Evolutionary conservation across 1,140 invertebrate genomes (phyloP).

Genomic region (Ganaspis sp.): DNA sequence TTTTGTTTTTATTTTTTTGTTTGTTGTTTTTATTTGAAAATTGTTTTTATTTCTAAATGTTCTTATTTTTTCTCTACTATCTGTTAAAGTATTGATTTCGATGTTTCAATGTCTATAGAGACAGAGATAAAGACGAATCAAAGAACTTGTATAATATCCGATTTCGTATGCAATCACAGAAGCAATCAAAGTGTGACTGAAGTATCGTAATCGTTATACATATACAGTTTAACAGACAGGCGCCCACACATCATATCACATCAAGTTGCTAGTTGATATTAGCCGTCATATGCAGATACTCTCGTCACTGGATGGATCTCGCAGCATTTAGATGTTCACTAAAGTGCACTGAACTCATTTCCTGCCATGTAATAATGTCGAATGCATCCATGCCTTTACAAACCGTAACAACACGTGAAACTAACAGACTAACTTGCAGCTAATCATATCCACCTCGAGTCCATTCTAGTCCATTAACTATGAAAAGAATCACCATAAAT

Average conservation of each 20-base stretch:
- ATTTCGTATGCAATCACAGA: neutral
- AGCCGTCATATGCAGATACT: constrained; percentile 47
- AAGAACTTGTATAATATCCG: constrained; percentile 8
- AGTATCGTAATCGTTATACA: constrained; percentile 61
- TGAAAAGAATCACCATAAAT: neutral
- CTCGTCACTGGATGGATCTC: constrained; percentile 54
- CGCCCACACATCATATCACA: constrained; percentile 44
- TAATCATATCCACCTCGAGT: neutral
- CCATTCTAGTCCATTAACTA: neutral
- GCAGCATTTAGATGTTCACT: constrained; percentile 40
- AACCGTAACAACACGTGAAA: constrained; percentile 68
- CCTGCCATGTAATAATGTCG: constrained; percentile 47
- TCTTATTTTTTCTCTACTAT: neutral
- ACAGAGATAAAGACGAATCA: neutral
- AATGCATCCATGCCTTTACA: constrained; percentile 64
- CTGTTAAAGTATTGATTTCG: neutral
- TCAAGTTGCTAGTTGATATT: constrained; percentile 63
- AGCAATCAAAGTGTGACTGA: constrained; percentile 26
- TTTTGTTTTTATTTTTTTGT: too few species aligned
- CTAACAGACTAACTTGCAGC: constrained; percentile 54
- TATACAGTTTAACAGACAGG: constrained; percentile 46
- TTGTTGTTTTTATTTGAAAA: too few species aligned
- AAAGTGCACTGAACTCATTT: constrained; percentile 56
- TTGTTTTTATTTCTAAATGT: neutral
- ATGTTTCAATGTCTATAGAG: neutral